Conservation (phyloP, 1,140 invertebrate genomes). For the Megathymus violae region DNA sequence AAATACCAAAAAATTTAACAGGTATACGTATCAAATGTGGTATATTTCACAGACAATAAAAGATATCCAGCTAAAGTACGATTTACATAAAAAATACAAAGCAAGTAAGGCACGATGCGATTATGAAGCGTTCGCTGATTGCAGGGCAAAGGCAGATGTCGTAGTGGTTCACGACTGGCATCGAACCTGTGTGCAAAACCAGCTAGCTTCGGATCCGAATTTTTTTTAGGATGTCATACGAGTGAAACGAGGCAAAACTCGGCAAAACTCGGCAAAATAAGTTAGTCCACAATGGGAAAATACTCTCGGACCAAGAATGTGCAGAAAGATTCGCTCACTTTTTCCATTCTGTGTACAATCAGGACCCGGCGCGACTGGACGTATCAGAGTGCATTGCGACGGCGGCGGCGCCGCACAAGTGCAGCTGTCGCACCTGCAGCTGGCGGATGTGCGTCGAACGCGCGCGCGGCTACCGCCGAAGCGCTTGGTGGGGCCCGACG, state of each 20-base stretch:
- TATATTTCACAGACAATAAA: background rate
- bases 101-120: background rate
- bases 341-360: background rate
- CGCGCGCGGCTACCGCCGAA: background rate
- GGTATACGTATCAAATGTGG: background rate
- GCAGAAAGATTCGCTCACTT: background rate
- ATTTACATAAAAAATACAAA: constrained; percentile 1
- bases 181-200: background rate
- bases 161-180: background rate
- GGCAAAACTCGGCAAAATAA: background rate
- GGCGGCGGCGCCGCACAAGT: background rate
- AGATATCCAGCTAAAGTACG: background rate
- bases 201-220: background rate
- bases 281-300: background rate
- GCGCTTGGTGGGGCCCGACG: constrained; percentile 1
- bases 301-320: background rate
- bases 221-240: background rate
- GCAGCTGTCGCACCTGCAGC: background rate
- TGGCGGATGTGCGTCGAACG: background rate
- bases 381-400: background rate
- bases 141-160: background rate
- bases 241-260: background rate
- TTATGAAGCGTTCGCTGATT: background rate
- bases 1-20: background rate
- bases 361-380: background rate